Evolutionary conservation across 2,888 invertebrate genomes (phyloP).

Genomic region (Andrena bucephala): DNA sequence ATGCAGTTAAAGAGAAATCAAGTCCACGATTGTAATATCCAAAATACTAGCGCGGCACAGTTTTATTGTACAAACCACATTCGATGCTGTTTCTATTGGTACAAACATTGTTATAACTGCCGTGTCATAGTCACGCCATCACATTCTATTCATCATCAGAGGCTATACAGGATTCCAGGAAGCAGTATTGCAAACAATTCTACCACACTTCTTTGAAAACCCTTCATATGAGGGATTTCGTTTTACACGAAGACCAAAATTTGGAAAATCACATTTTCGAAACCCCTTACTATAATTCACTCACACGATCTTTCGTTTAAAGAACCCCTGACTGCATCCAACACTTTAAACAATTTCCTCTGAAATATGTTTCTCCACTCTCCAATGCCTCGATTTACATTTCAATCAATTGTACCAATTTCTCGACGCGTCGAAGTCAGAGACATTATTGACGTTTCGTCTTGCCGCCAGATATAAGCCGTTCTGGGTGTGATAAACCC

Average conservation of each 20-base stretch:
- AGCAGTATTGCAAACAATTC: too few relatives aligned
- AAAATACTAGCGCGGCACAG: not conserved
- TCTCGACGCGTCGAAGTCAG: not conserved
- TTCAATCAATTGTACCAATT: conserved; percentile 7
- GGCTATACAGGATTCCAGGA: not conserved
- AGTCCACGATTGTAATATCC: not conserved
- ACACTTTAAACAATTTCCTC: too few relatives aligned
- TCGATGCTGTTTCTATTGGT: not conserved
- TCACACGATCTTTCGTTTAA: too few relatives aligned
- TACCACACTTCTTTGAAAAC: too few relatives aligned
- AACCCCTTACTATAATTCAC: too few relatives aligned
- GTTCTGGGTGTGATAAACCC: not conserved
- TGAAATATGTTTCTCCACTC: not conserved
- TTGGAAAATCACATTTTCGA: too few relatives aligned
- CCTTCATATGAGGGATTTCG: too few relatives aligned
- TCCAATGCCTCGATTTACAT: not conserved
- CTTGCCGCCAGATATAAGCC: not conserved
- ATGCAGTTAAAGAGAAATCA: not conserved
- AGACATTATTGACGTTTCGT: conserved; percentile 1
- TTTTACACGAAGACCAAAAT: too few relatives aligned
- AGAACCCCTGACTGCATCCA: too few relatives aligned
- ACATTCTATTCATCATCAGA: not conserved
- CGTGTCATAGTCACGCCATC: not conserved
- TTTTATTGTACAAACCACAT: not conserved
- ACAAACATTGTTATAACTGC: not conserved